phyloP scores from a whole-genome alignment of 1,140 invertebrate species.

The Cotesia typhae region DNA sequence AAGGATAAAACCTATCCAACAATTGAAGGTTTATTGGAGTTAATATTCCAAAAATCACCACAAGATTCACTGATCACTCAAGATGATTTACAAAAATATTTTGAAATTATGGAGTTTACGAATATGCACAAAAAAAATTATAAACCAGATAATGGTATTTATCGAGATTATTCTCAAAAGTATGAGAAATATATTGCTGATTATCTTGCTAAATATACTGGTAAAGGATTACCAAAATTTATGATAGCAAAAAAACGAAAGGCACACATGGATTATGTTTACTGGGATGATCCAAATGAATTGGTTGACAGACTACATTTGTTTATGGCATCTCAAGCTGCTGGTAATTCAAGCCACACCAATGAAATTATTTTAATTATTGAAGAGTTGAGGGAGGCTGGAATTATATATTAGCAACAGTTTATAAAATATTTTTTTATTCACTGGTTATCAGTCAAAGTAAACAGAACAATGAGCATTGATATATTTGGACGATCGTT shows the following conservation, averaged over 20 bases:
- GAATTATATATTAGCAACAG: constrained; percentile 21
- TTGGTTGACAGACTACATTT: constrained; percentile 8
- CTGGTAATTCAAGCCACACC: constrained; percentile 8
- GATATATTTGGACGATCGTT: constrained; percentile 37
- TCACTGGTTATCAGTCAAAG: not conserved
- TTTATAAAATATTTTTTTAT: not conserved
- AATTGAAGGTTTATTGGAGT: too few relatives aligned
- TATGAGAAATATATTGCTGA: too few relatives aligned
- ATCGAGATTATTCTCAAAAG: too few relatives aligned
- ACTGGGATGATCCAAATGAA: constrained; percentile 24
- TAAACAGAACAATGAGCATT: constrained; percentile 24
- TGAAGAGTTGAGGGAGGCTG: constrained; percentile 21
- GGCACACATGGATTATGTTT: constrained; percentile 11
- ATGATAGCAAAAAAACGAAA: not conserved
- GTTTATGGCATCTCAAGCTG: constrained; percentile 18
- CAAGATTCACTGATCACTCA: too few relatives aligned
- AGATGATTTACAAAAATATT: too few relatives aligned
- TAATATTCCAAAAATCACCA: too few relatives aligned
- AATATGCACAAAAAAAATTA: too few relatives aligned
- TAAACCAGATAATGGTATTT: too few relatives aligned
- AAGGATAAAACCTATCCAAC: too few relatives aligned
- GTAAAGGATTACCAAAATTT: not conserved
- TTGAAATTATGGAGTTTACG: too few relatives aligned
- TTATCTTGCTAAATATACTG: too few relatives aligned
- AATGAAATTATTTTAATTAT: constrained; percentile 27